Evolutionary conservation across 2,797 vertebrate species (phyloP).

Genomic region (Pipistrellus pipistrellus): DNA sequence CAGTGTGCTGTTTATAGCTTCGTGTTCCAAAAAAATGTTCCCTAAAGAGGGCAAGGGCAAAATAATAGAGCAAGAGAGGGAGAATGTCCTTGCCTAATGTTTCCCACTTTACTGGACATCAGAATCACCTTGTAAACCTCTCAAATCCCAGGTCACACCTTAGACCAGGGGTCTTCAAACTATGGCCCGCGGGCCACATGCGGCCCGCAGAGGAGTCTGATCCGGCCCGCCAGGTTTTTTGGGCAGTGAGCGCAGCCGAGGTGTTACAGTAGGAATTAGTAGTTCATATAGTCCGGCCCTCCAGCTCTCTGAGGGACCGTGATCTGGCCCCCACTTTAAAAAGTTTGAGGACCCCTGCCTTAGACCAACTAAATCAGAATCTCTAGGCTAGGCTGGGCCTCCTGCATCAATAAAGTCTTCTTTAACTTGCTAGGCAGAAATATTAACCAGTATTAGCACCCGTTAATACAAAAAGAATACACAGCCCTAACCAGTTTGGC

Average conservation of each 20-base stretch:
- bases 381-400: neutral
- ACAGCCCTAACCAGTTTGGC: no score
- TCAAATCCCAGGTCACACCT: slow-evolving; percentile 2
- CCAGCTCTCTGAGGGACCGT: no score
- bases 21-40: slow-evolving; percentile 55
- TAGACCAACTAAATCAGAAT: slow-evolving; percentile 46
- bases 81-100: slow-evolving; percentile 37
- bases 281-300: no score
- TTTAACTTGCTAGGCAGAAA: slow-evolving; percentile 55
- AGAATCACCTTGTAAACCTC: slow-evolving; percentile 57
- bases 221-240: no score
- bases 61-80: slow-evolving; percentile 44
- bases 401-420: slow-evolving; percentile 5
- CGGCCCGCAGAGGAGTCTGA: no score
- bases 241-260: no score
- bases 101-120: slow-evolving; percentile 24
- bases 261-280: no score
- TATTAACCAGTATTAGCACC: slow-evolving; percentile 11
- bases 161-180: no score
- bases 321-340: no score
- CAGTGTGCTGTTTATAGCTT: slow-evolving; percentile 24
- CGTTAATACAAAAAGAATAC: slow-evolving; percentile 32
- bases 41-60: slow-evolving; percentile 53
- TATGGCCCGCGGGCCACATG: no score
- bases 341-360: no score